Evolutionary conservation across 2,113 vertebrate species (phyloP), one percentile per base, ranked within the genome.

Genomic region (Tauraco erythrolophus): DNA sequence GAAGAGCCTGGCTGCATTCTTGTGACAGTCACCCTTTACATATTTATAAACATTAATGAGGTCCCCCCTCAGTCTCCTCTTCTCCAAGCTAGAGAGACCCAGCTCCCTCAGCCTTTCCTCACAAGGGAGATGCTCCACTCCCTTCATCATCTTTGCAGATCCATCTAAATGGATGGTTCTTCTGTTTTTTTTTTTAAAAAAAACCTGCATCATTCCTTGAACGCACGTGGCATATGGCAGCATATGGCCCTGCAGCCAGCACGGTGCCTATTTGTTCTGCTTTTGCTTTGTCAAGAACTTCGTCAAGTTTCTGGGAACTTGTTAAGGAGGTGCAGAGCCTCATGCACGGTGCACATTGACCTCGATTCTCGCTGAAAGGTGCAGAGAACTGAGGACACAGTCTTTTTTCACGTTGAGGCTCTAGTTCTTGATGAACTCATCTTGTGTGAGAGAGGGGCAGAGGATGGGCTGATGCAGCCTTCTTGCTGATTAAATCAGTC

Each of bases 221-320:
- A 2, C 0, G 8, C 6, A 15, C 0, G 0, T 72, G 64, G 84
- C 33, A 37, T 50, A 37, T 54, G 58, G 91, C 66, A 69, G 62
- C 94, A 62, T 35, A 71, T 50, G 89, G 70, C 46, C 84, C 90
- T 78, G 91, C 95, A 86, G 58, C 88, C 84, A 88, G 51, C 19
- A 6, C 84, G 18, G 37, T 65, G 77, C 87, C 50, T 93, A 17
- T 24, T 21, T 43, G 33, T 41, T 85, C 58, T 80, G 28, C 45
- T 48, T 10, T 48, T 71, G 75, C 86, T 89, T 58, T 39, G 43
- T 61, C 62, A 72, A 64, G 75, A 76, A 19, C 58, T 76, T 19
- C 48, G 61, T 27, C 41, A 25, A 16, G 24, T 27, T 53, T 11
- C 74, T 75, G 91, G 86, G 56, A 70, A 11, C 60, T 39, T 4